Evolutionary conservation across 2,888 invertebrate species (phyloP), one percentile per base, ranked within the genome.

Genomic region (Cacoxenus indagator): DNA sequence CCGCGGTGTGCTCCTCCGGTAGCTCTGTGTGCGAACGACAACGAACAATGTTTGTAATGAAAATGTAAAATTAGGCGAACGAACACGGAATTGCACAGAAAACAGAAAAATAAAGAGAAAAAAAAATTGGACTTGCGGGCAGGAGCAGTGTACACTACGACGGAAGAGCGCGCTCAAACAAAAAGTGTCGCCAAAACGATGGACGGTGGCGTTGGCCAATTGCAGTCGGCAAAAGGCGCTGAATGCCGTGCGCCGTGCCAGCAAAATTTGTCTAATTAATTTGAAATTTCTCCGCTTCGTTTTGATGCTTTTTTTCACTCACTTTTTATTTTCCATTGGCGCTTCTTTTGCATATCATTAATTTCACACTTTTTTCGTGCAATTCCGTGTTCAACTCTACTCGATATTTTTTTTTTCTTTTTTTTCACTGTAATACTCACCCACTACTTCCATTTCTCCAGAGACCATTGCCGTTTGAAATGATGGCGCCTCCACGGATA

Each of bases 1-100:
- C 90, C 77, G 86, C 85, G 65, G 91, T 91, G 76, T 89, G 89
- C 72, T 89, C 87, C 79, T 87, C 87, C 43, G 91, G 91, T 64
- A 90, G 84, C 76, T 90, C 91, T 85, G 87, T 84, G 46, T 61
- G 22, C 45, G 29, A 51, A 59, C 48, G 62, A 46, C 43, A 31
- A 59, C 29, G 64, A 59, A 48, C n/a, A 43, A 27, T n/a, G 26
- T 31, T 67, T 67, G 65, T 64, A 70, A 72, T 75, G 77, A 65
- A 77, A 78, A 76, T 81, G 76, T 78, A 77, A 82, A 81, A 81
- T 78, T 82, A 74, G 75, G 66, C 68, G 67, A 70, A 61, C 70
- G 51, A 51, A 51, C 51, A 51, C 14, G 9, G 22, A 77, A 74
- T 65, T 66, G 74, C 67, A 72, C 76, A 76, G 67, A 61, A 67